phyloP scores from a whole-genome alignment of 2,797 vertebrate species.

The Cuniculus paca region DNA sequence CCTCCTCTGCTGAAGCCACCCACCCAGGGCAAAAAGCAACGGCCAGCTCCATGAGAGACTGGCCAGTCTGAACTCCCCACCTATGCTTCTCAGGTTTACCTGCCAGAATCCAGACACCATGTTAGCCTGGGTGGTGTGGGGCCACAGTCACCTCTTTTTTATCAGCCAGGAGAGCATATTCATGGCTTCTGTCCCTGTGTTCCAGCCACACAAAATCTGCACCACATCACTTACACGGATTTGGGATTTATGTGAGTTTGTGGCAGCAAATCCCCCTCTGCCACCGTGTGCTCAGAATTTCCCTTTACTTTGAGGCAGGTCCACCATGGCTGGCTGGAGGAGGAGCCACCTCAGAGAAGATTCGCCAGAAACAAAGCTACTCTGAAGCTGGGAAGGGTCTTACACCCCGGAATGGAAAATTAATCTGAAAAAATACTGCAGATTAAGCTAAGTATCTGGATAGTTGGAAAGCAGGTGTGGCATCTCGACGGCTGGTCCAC shows the following conservation, averaged over 20 bases:
- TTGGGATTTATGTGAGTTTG: fast-evolving
- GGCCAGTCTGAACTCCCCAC: neutral
- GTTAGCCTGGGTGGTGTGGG: neutral
- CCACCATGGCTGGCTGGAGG: neutral
- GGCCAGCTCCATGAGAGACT: fast-evolving
- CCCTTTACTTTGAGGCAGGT: neutral
- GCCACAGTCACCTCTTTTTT: neutral
- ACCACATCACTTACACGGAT: fast-evolving
- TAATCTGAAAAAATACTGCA: too few species aligned
- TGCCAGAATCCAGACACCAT: neutral
- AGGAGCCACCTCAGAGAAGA: neutral
- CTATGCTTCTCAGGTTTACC: neutral
- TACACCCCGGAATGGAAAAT: too few species aligned
- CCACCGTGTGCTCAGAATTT: neutral
- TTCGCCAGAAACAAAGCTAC: neutral
- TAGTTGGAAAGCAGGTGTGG: too few species aligned
- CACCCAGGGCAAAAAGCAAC: neutral
- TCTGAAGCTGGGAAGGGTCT: too few species aligned
- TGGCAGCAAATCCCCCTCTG: neutral
- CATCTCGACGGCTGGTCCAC: too few species aligned
- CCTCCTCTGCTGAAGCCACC: neutral
- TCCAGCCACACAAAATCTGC: neutral
- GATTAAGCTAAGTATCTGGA: too few species aligned
- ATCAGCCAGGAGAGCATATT: neutral
- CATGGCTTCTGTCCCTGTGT: fast-evolving